Percentiles rank a stretch among this genome's conserved stretches.
Evolutionary conservation across 2,113 vertebrate species (phyloP).

Genomic region (Nematolebias whitei): DNA sequence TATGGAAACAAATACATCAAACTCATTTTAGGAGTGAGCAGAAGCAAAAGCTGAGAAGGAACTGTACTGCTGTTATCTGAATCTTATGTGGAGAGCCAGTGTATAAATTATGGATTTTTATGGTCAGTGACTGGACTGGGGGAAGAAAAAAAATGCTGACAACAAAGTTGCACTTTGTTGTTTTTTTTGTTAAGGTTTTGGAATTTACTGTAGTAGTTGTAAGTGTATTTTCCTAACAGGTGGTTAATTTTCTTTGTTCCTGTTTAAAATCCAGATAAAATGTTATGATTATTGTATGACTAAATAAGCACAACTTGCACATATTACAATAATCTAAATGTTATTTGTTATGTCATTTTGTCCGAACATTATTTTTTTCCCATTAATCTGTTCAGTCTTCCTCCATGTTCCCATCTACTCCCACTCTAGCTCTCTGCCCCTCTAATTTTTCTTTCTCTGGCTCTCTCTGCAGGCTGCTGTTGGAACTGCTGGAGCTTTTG

Average conservation of each 20-base stretch:
- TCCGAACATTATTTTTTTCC: too few species aligned
- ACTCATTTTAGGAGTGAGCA: neutral
- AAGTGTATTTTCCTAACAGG: too few species aligned
- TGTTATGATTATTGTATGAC: neutral
- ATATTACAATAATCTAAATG: too few species aligned
- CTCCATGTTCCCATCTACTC: neutral
- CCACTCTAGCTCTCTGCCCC: neutral
- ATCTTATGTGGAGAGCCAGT: neutral
- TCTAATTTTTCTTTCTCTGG: conserved; percentile 26
- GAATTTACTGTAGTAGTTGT: too few species aligned
- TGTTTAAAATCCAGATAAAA: neutral
- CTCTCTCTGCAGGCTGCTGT: conserved; percentile 84
- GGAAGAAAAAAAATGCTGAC: neutral
- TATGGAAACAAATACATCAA: neutral
- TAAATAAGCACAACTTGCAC: neutral
- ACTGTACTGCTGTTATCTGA: neutral
- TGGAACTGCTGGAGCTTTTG: conserved; percentile 93
- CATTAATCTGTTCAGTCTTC: neutral
- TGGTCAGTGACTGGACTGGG: neutral
- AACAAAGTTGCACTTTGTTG: too few species aligned
- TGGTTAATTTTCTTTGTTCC: neutral
- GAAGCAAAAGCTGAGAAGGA: neutral
- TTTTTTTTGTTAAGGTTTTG: too few species aligned
- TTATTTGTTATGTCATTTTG: neutral
- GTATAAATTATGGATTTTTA: neutral